Evolutionary conservation across 2,888 invertebrate genomes (phyloP).

Genomic region (Phortica okadai): DNA sequence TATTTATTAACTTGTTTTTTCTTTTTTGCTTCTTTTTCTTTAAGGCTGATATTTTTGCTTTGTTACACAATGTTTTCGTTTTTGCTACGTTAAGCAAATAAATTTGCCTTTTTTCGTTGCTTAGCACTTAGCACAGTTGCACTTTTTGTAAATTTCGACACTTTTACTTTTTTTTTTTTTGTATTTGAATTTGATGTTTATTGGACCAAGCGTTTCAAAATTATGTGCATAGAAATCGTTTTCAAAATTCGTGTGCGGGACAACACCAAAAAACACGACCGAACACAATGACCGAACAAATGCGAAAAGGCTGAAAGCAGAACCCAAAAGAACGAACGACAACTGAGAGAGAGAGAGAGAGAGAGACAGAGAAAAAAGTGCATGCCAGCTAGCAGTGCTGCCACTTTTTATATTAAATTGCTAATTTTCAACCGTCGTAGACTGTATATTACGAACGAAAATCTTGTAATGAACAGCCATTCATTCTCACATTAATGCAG

Average conservation of each 20-base stretch:
- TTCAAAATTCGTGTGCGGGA: not conserved
- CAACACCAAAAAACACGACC: not conserved
- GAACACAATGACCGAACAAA: not conserved
- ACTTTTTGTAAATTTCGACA: not conserved
- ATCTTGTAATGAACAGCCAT: too few species aligned
- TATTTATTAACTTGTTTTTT: not conserved
- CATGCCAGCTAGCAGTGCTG: not conserved
- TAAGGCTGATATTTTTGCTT: slow-evolving; percentile 2
- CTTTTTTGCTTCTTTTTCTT: slow-evolving; percentile 14
- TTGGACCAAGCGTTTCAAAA: not conserved
- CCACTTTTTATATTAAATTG: not conserved
- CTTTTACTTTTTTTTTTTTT: not conserved
- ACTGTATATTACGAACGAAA: too few species aligned
- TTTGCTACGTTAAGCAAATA: not conserved
- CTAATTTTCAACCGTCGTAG: too few species aligned
- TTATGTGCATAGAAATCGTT: not conserved
- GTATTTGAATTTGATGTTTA: not conserved
- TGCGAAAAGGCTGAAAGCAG: slow-evolving; percentile 17
- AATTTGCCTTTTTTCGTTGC: not conserved
- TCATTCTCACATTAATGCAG: too few species aligned
- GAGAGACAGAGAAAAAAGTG: not conserved
- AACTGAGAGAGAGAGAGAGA: not conserved
- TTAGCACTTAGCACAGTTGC: not conserved
- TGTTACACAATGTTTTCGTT: slow-evolving; percentile 12
- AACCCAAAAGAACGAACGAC: slow-evolving; percentile 6